Conservation (phyloP, 2,888 invertebrate genomes). For the Pyralis farinalis region DNA sequence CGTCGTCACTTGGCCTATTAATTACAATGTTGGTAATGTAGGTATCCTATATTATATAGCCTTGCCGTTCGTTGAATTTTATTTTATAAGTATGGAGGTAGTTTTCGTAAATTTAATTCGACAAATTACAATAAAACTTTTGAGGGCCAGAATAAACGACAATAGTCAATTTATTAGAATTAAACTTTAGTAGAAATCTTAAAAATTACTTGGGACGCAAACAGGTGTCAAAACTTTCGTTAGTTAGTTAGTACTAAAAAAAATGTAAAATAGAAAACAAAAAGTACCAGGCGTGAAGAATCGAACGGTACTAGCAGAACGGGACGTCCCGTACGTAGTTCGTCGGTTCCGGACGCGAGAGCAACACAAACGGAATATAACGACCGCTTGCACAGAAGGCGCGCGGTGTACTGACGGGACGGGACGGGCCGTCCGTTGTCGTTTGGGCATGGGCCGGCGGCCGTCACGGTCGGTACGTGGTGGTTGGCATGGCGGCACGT, state of each 20-base stretch:
- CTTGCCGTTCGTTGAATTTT: too few species aligned
- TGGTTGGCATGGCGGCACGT: constrained; percentile 50
- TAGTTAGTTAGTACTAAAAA: constrained; percentile 4
- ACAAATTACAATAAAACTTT: too few species aligned
- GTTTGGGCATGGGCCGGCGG: neutral
- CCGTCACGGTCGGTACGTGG: constrained; percentile 25
- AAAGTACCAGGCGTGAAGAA: constrained; percentile 35
- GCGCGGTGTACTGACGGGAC: constrained; percentile 64
- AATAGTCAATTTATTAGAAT: too few species aligned
- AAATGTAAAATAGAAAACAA: constrained; percentile 22
- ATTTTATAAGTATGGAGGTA: too few species aligned
- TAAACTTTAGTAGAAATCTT: too few species aligned
- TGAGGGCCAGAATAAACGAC: too few species aligned
- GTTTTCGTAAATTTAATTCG: too few species aligned
- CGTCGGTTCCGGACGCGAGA: constrained; percentile 19
- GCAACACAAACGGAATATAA: constrained; percentile 28
- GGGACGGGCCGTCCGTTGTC: constrained; percentile 17
- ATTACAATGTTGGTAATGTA: too few species aligned
- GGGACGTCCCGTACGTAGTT: constrained; percentile 30
- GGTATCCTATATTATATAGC: too few species aligned
- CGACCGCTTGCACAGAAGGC: constrained; percentile 70
- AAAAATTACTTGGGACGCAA: constrained; percentile 1
- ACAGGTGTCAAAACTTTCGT: constrained; percentile 20
- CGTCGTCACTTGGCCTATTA: too few species aligned
- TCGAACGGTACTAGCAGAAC: constrained; percentile 18